These are phyloP conservation scores for Acipenser oxyrinchus DNA, from an alignment of 2,797 vertebrate species.

Conservation along the genomic window DNA sequence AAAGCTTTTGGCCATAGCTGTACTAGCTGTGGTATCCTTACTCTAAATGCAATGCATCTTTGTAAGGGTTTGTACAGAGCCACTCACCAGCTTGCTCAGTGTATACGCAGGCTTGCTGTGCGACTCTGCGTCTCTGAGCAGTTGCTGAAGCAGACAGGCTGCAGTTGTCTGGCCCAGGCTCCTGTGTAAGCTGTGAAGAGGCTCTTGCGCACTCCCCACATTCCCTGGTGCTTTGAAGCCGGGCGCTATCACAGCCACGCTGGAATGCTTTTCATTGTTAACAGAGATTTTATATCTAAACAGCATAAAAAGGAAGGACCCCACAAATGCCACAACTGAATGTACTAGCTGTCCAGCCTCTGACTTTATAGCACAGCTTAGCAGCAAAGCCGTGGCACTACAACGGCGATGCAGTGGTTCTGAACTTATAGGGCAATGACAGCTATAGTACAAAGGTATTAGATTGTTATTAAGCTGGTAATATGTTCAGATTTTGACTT, in stretches of 20 bases:
- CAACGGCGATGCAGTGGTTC: no score
- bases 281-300: constrained; percentile 36
- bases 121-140: constrained; percentile 32
- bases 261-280: constrained; percentile 46
- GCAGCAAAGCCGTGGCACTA: no score
- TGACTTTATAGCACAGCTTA: no score
- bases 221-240: constrained; percentile 32
- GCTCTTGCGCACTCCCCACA: constrained; percentile 22
- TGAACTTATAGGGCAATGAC: no score
- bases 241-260: constrained; percentile 17
- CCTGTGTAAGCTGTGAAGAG: constrained; percentile 46
- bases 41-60: not conserved
- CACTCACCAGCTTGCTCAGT: not conserved
- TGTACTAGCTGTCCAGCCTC: no score
- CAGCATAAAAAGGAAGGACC: constrained; percentile 27
- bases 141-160: constrained; percentile 47
- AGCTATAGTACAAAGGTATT: no score
- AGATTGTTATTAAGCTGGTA: no score
- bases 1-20: constrained; percentile 46
- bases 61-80: not conserved
- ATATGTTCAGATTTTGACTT: no score
- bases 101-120: constrained; percentile 1
- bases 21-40: constrained; percentile 37
- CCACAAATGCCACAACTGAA: constrained; percentile 10
- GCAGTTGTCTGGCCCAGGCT: constrained; percentile 26